Evolutionary conservation across 2,888 invertebrate species (phyloP), one percentile per base, ranked within the genome.

Genomic region (Patella depressa): DNA sequence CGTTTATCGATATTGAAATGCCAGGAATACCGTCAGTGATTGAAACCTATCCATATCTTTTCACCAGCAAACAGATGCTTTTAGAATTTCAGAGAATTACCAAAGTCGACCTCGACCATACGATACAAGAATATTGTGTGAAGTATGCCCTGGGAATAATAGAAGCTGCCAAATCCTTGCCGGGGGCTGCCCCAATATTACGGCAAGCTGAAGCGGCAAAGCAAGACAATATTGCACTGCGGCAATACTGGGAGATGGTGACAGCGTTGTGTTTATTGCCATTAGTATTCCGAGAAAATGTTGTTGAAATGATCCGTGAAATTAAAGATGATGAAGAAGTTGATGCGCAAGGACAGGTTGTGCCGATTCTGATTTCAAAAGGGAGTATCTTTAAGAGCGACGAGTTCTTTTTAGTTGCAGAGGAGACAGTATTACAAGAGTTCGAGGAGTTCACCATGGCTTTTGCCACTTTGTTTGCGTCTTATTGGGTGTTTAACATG

Each of bases 191-290:
- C n/a, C 81, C 83, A 24, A 83, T 89, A 19, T 80, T 89, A 74
- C 85, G 84, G 65, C 85, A 87, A 57, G 87, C 88, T 19, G 88
- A 88, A n/a, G 79, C 82, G 15, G 86, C 87, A 19, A 88, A 88
- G 74, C 86, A 87, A 74, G 88, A 89, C 72, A 88, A 87, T 72
- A 84, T 84, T 17, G 85, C 88, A 2, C 74, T 89, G 69, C 84
- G 85, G 79, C 89, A 88, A 80, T 89, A 89, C 79, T 89, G 89
- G 89, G 89, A 89, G 75, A 89, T 89, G 89, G 88, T 89, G 7
- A 87, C 88, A 1, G 87, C 88, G 11, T 81, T 89, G 57, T 89
- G 88, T 80, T 81, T 89, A 15, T 81, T 89, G 59, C 89, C 89
- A 0, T 82, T 87, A 69, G 85, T 88, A 74, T 83, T 88, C 79